Conservation (phyloP, 2,888 invertebrate genomes). For the Anarsia innoxiella region DNA sequence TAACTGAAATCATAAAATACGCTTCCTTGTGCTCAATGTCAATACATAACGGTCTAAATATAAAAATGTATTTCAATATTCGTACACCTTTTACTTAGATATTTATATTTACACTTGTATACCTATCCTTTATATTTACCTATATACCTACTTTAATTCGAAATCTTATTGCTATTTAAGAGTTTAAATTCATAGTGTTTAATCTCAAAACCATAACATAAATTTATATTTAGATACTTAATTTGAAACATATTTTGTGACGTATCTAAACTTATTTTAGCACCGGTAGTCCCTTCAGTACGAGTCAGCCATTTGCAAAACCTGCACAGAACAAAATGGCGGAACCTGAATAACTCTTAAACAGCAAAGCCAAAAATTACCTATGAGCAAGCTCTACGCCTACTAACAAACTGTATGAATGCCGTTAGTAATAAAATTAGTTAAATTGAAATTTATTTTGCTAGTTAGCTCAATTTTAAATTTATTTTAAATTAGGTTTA, state of each 20-base stretch:
- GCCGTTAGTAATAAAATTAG: conserved; percentile 32
- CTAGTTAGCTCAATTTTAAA: conserved; percentile 49
- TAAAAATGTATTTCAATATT: conserved; percentile 22
- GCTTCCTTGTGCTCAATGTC: conserved; percentile 72
- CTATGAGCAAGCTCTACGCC: conserved; percentile 33
- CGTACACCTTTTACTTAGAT: conserved; percentile 20
- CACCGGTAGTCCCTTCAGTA: too few species aligned
- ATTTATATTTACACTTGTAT: conserved; percentile 18
- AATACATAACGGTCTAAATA: conserved; percentile 61
- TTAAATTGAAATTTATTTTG: conserved; percentile 28
- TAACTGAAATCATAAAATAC: conserved; percentile 42
- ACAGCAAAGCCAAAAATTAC: too few species aligned
- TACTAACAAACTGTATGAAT: conserved; percentile 51
- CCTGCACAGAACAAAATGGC: too few species aligned
- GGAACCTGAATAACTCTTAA: not conserved
- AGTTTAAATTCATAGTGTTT: conserved; percentile 43
- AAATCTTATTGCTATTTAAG: conserved; percentile 32
- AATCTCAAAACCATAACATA: too few species aligned
- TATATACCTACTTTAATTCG: conserved; percentile 28
- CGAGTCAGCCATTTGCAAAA: too few species aligned
- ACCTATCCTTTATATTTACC: too few species aligned
- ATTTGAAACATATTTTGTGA: too few species aligned
- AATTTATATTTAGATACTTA: too few species aligned
- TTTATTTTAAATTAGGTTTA: conserved; percentile 25
- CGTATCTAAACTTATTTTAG: too few species aligned